Conservation (phyloP, 2,113 vertebrate genomes). For the Leucoraja erinaceus region DNA sequence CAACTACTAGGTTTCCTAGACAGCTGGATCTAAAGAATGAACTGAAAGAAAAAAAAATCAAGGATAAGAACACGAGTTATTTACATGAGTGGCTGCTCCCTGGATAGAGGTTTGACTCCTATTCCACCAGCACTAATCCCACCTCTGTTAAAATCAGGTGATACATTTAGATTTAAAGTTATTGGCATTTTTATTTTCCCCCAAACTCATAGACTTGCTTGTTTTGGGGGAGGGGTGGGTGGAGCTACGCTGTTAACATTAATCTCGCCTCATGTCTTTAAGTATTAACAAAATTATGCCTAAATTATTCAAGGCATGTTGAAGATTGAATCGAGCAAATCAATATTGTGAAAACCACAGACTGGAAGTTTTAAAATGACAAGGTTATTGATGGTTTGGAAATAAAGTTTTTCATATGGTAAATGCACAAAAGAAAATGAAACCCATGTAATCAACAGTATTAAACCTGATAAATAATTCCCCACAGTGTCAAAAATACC, state of each 20-base stretch:
- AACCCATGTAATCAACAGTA: not conserved
- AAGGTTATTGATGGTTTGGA: constrained; percentile 19
- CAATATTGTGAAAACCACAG: constrained; percentile 3
- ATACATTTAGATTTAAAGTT: not conserved
- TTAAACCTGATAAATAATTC: constrained; percentile 23
- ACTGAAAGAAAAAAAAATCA: not conserved
- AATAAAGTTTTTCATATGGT: not conserved
- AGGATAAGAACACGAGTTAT: not conserved
- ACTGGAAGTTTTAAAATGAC: not conserved
- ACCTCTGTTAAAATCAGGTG: not conserved
- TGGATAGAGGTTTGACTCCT: not conserved
- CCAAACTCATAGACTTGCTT: not conserved
- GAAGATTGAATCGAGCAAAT: not conserved
- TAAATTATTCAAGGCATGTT: not conserved
- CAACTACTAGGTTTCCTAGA: too few species aligned
- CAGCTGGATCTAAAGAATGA: not conserved
- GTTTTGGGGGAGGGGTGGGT: not conserved
- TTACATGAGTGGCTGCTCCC: not conserved
- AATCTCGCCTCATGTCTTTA: not conserved
- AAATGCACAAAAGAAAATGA: not conserved
- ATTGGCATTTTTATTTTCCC: not conserved
- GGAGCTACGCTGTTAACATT: not conserved
- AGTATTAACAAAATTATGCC: not conserved
- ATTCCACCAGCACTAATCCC: too few species aligned
- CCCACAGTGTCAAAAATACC: too few species aligned